Percentiles rank a stretch among this genome's conserved stretches.
phyloP scores from a whole-genome alignment of 2,113 vertebrate genomes.

The Syrmaticus mikado region DNA sequence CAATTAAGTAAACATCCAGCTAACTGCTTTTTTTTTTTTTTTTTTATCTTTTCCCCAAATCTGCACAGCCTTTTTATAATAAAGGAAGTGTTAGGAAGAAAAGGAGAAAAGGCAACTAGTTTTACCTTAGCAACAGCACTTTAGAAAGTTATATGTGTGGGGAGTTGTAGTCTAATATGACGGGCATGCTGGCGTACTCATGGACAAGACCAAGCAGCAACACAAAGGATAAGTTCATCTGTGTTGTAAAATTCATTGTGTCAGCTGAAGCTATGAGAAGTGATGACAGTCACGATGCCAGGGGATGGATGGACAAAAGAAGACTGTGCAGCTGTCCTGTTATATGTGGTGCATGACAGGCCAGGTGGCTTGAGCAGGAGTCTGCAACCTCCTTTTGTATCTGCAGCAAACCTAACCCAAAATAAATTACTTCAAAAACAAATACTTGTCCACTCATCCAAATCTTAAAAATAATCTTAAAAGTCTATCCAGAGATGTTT shows the following conservation, averaged over 20 bases:
- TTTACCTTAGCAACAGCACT: neutral
- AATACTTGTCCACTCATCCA: neutral
- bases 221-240: neutral
- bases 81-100: conserved; percentile 15
- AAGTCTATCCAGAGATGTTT: conserved; percentile 7
- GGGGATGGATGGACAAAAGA: neutral
- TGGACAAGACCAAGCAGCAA: neutral
- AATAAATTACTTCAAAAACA: conserved; percentile 3
- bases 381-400: neutral
- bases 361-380: conserved; percentile 1
- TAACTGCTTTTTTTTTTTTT: conserved; percentile 1
- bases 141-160: fast-evolving
- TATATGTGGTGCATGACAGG: conserved; percentile 17
- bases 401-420: conserved; percentile 18
- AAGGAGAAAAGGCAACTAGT: neutral
- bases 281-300: conserved; percentile 42
- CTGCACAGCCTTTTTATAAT: neutral
- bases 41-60: neutral
- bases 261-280: conserved; percentile 12
- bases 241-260: neutral
- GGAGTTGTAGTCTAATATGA: neutral
- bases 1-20: conserved; percentile 45
- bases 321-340: conserved; percentile 56
- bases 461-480: conserved; percentile 33
- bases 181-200: neutral